These are phyloP conservation scores for Istiophorus platypterus DNA, from an alignment of 2,113 vertebrate species.

Conservation along the genomic window DNA sequence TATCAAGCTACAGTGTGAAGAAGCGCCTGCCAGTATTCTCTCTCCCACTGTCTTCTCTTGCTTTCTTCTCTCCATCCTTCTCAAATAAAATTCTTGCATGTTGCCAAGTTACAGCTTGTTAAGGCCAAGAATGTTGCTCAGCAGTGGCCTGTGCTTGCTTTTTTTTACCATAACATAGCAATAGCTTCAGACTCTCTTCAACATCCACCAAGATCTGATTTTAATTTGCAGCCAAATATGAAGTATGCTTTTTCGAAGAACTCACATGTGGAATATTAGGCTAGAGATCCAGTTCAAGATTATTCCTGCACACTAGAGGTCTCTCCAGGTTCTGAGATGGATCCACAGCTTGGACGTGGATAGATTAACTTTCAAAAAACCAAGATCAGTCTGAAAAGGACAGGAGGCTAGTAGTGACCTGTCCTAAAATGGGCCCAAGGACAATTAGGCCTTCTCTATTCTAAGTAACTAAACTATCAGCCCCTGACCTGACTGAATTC, in stretches of 20 bases:
- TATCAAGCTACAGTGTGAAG: conserved; percentile 35
- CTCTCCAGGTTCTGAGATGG: conserved; percentile 15
- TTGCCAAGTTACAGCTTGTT: conserved; percentile 73
- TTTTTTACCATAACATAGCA: conserved; percentile 22
- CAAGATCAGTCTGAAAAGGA: conserved; percentile 1
- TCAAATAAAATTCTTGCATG: conserved; percentile 63
- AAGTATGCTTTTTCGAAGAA: background rate
- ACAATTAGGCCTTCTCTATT: conserved; percentile 17
- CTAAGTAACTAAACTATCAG: conserved; percentile 22
- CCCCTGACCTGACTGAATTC: conserved; percentile 18
- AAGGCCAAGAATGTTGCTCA: conserved; percentile 74
- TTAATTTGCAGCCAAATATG: conserved; percentile 41
- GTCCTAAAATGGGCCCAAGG: conserved; percentile 10
- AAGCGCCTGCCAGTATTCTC: conserved; percentile 46
- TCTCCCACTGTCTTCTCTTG: conserved; percentile 25
- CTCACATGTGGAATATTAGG: conserved; percentile 18
- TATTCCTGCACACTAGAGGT: conserved; percentile 22
- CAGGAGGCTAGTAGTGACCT: conserved; percentile 12
- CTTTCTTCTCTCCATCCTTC: conserved; percentile 35
- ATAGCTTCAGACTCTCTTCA: conserved; percentile 37
- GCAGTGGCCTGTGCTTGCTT: conserved; percentile 56
- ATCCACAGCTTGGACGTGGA: conserved; percentile 10
- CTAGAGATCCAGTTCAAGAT: conserved; percentile 28
- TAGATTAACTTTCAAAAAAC: conserved; percentile 27
- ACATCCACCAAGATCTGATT: conserved; percentile 41